Percentiles rank a stretch among this genome's conserved stretches.
phyloP scores from a whole-genome alignment of 2,113 vertebrate genomes.

The Lycocorax pyrrhopterus region DNA sequence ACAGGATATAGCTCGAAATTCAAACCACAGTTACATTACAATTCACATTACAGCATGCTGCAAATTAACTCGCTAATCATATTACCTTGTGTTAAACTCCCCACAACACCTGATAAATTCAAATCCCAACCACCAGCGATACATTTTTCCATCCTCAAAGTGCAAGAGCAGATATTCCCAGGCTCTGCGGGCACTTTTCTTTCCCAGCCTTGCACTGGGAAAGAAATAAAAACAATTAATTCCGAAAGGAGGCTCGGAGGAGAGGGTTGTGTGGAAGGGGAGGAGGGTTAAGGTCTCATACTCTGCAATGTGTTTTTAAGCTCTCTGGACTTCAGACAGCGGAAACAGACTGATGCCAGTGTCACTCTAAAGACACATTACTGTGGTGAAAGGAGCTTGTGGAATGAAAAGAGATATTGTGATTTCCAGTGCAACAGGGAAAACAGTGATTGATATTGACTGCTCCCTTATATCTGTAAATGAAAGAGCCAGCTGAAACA shows the following conservation, averaged over 20 bases:
- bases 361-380: constrained; percentile 73
- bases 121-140: neutral
- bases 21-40: neutral
- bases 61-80: constrained; percentile 6
- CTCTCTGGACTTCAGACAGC: constrained; percentile 69
- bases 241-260: constrained; percentile 11
- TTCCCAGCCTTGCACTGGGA: constrained; percentile 26
- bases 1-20: neutral
- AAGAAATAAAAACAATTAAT: constrained; percentile 51
- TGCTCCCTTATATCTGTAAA: constrained; percentile 65
- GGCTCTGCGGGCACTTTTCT: neutral
- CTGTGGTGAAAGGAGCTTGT: constrained; percentile 65
- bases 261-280: constrained; percentile 22
- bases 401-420: constrained; percentile 74
- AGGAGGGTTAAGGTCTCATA: constrained; percentile 62
- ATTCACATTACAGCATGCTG: neutral
- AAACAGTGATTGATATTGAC: constrained; percentile 76
- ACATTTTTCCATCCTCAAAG: constrained; percentile 5
- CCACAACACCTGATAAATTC: neutral
- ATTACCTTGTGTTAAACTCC: constrained; percentile 1
- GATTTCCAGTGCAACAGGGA: constrained; percentile 72
- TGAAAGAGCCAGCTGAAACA: constrained; percentile 76
- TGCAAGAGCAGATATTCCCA: constrained; percentile 34
- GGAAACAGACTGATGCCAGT: constrained; percentile 71
- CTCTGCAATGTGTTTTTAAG: constrained; percentile 69